These are phyloP conservation scores for Diglossa cyanea DNA, from an alignment of 2,797 vertebrate genomes.

Conservation along the genomic window DNA sequence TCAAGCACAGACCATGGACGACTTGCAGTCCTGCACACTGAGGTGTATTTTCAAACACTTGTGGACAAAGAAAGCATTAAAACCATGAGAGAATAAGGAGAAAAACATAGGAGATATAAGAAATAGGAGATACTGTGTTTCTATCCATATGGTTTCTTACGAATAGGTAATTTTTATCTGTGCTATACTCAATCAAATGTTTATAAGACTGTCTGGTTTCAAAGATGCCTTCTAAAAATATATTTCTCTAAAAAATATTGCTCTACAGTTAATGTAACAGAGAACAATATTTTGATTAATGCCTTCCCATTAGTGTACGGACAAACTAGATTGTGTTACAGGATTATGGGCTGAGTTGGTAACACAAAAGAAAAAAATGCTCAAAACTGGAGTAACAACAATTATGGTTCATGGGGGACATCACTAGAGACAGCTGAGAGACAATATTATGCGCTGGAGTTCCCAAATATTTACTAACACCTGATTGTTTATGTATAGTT, in stretches of 20 bases:
- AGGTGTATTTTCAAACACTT: not conserved
- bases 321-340: conserved; percentile 17
- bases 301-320: not conserved
- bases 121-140: not conserved
- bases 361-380: not conserved
- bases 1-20: not conserved
- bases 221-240: conserved; percentile 32
- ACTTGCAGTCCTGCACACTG: not conserved
- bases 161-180: conserved; percentile 63
- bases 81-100: conserved; percentile 19
- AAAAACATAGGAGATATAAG: not conserved
- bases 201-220: conserved; percentile 57
- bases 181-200: conserved; percentile 52
- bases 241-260: not conserved
- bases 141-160: conserved; percentile 39
- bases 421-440: not conserved
- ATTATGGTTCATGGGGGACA: not conserved
- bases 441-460: not conserved
- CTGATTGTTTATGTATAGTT: not conserved
- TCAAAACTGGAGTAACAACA: not conserved
- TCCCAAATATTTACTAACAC: not conserved
- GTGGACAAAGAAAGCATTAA: conserved; percentile 14
- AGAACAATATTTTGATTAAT: conserved; percentile 46
- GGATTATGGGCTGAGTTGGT: not conserved
- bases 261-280: not conserved